Percentiles rank a stretch among this genome's conserved stretches.
These are phyloP conservation scores for Leptopilina myrica DNA, from an alignment of 2,888 invertebrate species.

Conservation along the genomic window DNA sequence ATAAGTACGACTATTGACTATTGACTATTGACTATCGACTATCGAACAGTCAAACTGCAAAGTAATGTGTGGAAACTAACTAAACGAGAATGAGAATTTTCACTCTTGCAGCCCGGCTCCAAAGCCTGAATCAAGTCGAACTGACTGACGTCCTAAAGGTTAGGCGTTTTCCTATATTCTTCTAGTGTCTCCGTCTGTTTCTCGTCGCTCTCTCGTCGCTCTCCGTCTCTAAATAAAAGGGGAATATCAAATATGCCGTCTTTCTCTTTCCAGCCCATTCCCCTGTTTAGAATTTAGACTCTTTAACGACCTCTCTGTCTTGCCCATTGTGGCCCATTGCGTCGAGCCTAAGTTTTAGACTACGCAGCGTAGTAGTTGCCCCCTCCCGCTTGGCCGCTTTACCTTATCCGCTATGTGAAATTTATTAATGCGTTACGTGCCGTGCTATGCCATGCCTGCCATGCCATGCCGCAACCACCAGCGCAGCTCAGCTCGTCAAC, in stretches of 20 bases:
- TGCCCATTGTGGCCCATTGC: neutral
- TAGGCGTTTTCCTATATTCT: slow-evolving; percentile 51
- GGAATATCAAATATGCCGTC: slow-evolving; percentile 2
- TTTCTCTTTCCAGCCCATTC: slow-evolving; percentile 33
- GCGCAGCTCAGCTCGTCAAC: neutral
- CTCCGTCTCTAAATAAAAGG: slow-evolving; percentile 14
- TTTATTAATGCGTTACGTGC: neutral
- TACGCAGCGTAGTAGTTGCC: slow-evolving; percentile 32
- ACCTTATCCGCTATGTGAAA: slow-evolving; percentile 11
- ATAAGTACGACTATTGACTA: neutral
- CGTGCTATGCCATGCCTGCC: no score
- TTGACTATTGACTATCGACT: neutral
- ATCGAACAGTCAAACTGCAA: slow-evolving; percentile 11
- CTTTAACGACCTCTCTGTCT: slow-evolving; percentile 33
- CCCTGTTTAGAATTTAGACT: slow-evolving; percentile 30
- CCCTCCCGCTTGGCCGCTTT: neutral
- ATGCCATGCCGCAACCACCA: neutral
- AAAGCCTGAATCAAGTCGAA: slow-evolving; percentile 58
- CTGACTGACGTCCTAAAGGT: slow-evolving; percentile 58
- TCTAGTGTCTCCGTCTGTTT: slow-evolving; percentile 24
- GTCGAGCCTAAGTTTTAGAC: slow-evolving; percentile 42
- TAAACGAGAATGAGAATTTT: slow-evolving; percentile 40
- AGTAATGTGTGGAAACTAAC: slow-evolving; percentile 53
- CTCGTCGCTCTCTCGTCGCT: neutral
- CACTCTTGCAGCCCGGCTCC: slow-evolving; percentile 53